Percentiles rank a stretch among this genome's conserved stretches.
Evolutionary conservation across 2,113 vertebrate genomes (phyloP).

Genomic region (Tetraodon nigroviridis): DNA sequence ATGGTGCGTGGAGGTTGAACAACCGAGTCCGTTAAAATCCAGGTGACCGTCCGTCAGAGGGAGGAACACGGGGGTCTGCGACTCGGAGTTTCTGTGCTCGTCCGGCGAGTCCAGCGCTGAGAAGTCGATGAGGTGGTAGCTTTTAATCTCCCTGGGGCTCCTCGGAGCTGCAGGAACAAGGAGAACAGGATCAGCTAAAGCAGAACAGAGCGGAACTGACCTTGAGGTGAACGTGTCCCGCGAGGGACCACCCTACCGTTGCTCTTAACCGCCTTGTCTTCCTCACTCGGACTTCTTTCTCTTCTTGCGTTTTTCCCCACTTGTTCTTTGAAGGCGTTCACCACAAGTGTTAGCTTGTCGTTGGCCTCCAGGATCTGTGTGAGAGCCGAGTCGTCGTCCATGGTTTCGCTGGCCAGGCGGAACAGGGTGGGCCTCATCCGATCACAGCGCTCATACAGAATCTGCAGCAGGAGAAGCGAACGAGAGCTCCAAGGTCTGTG

Average conservation of each 20-base stretch:
- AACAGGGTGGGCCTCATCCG: slow-evolving; percentile 82
- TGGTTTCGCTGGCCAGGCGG: slow-evolving; percentile 81
- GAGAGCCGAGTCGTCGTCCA: slow-evolving; percentile 76
- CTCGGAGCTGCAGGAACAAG: slow-evolving; percentile 47
- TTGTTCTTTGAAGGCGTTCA: slow-evolving; percentile 72
- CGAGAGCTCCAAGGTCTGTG: neutral
- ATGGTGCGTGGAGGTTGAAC: neutral
- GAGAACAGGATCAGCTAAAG: slow-evolving; percentile 6
- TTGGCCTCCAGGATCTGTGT: slow-evolving; percentile 81
- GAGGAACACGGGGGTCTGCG: neutral
- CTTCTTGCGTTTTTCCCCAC: slow-evolving; percentile 33
- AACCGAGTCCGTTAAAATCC: slow-evolving; percentile 70
- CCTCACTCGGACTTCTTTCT: slow-evolving; percentile 28
- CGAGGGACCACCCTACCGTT: slow-evolving; percentile 21
- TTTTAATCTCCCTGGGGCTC: slow-evolving; percentile 62
- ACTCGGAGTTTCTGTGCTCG: slow-evolving; percentile 21
- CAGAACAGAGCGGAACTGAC: neutral
- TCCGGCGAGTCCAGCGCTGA: slow-evolving; percentile 66
- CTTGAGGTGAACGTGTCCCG: neutral
- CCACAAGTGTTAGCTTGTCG: slow-evolving; percentile 72
- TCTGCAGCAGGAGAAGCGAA: slow-evolving; percentile 52
- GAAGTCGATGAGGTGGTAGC: slow-evolving; percentile 82
- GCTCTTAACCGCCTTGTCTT: slow-evolving; percentile 16
- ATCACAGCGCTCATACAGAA: slow-evolving; percentile 76
- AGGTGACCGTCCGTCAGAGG: slow-evolving; percentile 47